phyloP scores from a whole-genome alignment of 2,888 invertebrate genomes.

The Pheosia tremula region DNA sequence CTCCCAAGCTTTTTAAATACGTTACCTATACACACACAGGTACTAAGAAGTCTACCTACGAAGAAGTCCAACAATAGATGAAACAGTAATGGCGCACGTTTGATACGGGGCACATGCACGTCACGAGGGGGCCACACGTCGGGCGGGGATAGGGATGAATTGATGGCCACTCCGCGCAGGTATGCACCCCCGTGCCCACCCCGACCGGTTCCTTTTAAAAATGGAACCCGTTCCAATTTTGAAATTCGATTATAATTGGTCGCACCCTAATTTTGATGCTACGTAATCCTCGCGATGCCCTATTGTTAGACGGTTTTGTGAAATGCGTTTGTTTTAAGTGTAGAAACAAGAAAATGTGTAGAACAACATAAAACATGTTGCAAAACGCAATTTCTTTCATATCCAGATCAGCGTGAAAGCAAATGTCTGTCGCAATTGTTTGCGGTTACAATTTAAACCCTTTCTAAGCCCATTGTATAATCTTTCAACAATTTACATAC shows the following conservation, averaged over 20 bases:
- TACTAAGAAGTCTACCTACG: no score
- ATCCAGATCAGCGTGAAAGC: slow-evolving; percentile 14
- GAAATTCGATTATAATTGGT: slow-evolving; percentile 38
- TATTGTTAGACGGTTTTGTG: neutral
- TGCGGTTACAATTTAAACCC: slow-evolving; percentile 17
- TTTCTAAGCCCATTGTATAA: slow-evolving; percentile 28
- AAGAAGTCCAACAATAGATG: slow-evolving; percentile 42
- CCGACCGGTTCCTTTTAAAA: slow-evolving; percentile 55
- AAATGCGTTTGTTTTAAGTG: neutral
- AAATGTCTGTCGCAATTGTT: slow-evolving; percentile 4
- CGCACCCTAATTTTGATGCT: slow-evolving; percentile 8
- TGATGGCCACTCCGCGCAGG: slow-evolving; percentile 72
- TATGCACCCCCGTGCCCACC: slow-evolving; percentile 50
- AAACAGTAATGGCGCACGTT: slow-evolving; percentile 61
- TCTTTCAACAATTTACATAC: slow-evolving; percentile 63
- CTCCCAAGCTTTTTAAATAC: no score
- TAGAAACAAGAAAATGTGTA: neutral
- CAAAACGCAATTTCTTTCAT: neutral
- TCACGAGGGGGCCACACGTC: slow-evolving; percentile 57
- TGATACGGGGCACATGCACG: slow-evolving; percentile 45
- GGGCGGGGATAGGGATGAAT: slow-evolving; percentile 67
- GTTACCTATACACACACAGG: no score
- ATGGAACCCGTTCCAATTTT: slow-evolving; percentile 45
- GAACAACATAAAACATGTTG: no score
- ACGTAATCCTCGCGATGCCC: neutral